A percentile compares a stretch with the other conserved stretches of the same genome.
Conservation (phyloP, 2,888 invertebrate species). For the Watsonalla cultraria region DNA sequence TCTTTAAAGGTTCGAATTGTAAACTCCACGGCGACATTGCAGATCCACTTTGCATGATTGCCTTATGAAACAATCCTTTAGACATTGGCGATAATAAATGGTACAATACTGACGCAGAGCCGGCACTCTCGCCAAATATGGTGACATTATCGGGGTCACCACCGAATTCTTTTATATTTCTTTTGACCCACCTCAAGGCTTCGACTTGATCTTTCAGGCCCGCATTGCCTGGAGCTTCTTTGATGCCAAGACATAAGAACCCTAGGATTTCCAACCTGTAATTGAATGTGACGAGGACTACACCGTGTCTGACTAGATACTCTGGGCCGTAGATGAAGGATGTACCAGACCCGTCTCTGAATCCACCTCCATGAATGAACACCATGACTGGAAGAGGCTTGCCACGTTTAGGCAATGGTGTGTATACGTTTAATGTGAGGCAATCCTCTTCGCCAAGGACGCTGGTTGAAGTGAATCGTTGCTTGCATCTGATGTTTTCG, state of each 20-base stretch:
- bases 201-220: conserved; percentile 67
- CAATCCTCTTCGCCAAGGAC: conserved; percentile 58
- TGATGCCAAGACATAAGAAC: conserved; percentile 58
- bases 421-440: conserved; percentile 58
- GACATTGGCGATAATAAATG: conserved; percentile 63
- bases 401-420: conserved; percentile 30
- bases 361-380: conserved; percentile 68
- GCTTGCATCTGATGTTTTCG: conserved; percentile 56
- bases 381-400: conserved; percentile 58
- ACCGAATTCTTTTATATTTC: conserved; percentile 55
- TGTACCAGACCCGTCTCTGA: conserved; percentile 59
- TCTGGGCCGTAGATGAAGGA: conserved; percentile 61
- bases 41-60: conserved; percentile 65
- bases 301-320: conserved; percentile 48
- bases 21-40: conserved; percentile 62
- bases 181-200: conserved; percentile 58
- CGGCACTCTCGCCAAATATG: conserved; percentile 70
- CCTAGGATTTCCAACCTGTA: conserved; percentile 65
- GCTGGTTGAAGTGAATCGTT: conserved; percentile 41
- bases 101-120: conserved; percentile 56
- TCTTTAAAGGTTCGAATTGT: conserved; percentile 55
- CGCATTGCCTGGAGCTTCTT: conserved; percentile 63
- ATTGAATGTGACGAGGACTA: conserved; percentile 62
- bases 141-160: conserved; percentile 63
- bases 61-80: conserved; percentile 56